Evolutionary conservation across 2,797 vertebrate species (phyloP).

Genomic region (Labeo calbasu): DNA sequence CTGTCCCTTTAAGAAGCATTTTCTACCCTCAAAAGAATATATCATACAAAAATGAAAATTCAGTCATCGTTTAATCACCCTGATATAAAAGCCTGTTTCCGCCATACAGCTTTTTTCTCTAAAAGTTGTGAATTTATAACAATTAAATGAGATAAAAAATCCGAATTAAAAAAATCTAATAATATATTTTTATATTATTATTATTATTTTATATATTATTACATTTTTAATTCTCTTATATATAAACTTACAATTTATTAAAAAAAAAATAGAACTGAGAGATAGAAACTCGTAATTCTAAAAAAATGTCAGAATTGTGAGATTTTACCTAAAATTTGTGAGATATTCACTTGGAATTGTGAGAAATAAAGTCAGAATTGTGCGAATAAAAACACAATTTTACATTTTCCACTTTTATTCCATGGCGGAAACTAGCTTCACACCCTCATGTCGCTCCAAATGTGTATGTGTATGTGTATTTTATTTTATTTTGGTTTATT

Average conservation of each 20-base stretch:
- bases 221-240: too few relatives aligned
- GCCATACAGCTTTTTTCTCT: neutral
- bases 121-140: too few relatives aligned
- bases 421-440: neutral
- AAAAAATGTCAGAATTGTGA: too few relatives aligned
- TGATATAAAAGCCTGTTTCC: neutral
- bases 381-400: neutral
- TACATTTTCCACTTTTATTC: neutral
- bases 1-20: neutral
- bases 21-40: neutral
- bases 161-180: too few relatives aligned
- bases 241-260: too few relatives aligned
- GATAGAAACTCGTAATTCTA: neutral
- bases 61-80: neutral
- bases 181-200: too few relatives aligned
- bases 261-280: neutral
- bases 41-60: too few relatives aligned
- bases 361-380: neutral
- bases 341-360: too few relatives aligned
- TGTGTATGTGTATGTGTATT: too few relatives aligned
- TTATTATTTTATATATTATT: too few relatives aligned
- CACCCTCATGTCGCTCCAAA: neutral
- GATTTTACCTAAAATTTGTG: too few relatives aligned
- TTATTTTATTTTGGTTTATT: neutral
- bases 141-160: neutral